phyloP scores from a whole-genome alignment of 2,888 invertebrate species.

The Strigamia transsilvanica region DNA sequence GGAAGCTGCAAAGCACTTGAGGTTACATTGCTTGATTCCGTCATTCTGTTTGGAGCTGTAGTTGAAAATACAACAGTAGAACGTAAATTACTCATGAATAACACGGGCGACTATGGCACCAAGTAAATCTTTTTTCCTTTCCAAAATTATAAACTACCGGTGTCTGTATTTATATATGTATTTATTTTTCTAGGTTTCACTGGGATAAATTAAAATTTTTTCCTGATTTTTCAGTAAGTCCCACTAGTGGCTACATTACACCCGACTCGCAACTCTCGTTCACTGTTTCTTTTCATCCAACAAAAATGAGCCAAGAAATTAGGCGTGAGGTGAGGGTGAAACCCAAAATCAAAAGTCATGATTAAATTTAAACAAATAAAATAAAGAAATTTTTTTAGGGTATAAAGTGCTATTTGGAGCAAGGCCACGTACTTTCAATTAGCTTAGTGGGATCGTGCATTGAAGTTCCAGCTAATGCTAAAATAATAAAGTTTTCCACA shows the following conservation, averaged over 20 bases:
- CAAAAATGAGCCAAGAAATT: conserved; percentile 4
- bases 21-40: background rate
- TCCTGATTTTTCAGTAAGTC: conserved; percentile 11
- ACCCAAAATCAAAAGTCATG: background rate
- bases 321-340: background rate
- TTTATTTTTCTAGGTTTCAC: background rate
- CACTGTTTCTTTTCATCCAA: background rate
- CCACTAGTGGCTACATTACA: conserved; percentile 1
- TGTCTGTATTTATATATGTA: background rate
- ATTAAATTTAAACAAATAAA: background rate
- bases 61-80: background rate
- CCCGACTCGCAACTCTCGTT: conserved; percentile 1
- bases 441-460: background rate
- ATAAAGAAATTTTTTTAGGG: background rate
- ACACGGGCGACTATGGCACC: conserved; percentile 5
- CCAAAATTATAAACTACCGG: too few relatives aligned
- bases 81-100: background rate
- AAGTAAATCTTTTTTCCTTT: background rate
- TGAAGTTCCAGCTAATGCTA: background rate
- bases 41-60: background rate
- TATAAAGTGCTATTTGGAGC: background rate
- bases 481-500: background rate
- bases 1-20: background rate
- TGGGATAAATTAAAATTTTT: conserved; percentile 10
- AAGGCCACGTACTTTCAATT: background rate